phyloP scores from a whole-genome alignment of 1,140 invertebrate species.

The Megalopta genalis region DNA sequence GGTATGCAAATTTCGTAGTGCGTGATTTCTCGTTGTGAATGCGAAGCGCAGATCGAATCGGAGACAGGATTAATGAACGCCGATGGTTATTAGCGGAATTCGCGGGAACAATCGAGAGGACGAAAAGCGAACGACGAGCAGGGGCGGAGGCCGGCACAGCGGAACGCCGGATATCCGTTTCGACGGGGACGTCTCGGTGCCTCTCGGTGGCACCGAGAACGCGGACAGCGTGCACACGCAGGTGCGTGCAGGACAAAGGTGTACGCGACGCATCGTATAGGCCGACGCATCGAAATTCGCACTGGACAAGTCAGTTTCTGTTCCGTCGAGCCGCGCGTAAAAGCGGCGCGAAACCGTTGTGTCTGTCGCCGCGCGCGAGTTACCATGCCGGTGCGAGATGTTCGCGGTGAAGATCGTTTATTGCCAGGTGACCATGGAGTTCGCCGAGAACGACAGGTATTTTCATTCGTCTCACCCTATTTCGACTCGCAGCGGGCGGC shows the following conservation, averaged over 20 bases:
- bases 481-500: too few species aligned
- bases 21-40: too few species aligned
- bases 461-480: too few species aligned
- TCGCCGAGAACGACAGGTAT: slow-evolving; percentile 55
- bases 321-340: slow-evolving; percentile 17
- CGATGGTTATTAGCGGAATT: slow-evolving; percentile 29
- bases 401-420: slow-evolving; percentile 77
- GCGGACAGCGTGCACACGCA: slow-evolving; percentile 40
- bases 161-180: slow-evolving; percentile 78
- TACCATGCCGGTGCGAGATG: slow-evolving; percentile 63
- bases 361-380: not conserved
- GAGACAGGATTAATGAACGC: not conserved
- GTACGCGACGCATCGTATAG: not conserved
- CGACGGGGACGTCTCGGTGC: slow-evolving; percentile 34
- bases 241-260: slow-evolving; percentile 54
- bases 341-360: not conserved
- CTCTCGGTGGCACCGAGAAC: not conserved
- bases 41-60: not conserved
- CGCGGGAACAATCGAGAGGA: slow-evolving; percentile 43
- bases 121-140: slow-evolving; percentile 13
- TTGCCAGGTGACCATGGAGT: slow-evolving; percentile 77
- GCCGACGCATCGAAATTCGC: slow-evolving; percentile 49
- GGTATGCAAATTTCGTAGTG: not conserved
- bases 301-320: slow-evolving; percentile 15
- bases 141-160: slow-evolving; percentile 57